Evolutionary conservation across 2,797 vertebrate species (phyloP).

Genomic region (Petrocephalus sullivani): DNA sequence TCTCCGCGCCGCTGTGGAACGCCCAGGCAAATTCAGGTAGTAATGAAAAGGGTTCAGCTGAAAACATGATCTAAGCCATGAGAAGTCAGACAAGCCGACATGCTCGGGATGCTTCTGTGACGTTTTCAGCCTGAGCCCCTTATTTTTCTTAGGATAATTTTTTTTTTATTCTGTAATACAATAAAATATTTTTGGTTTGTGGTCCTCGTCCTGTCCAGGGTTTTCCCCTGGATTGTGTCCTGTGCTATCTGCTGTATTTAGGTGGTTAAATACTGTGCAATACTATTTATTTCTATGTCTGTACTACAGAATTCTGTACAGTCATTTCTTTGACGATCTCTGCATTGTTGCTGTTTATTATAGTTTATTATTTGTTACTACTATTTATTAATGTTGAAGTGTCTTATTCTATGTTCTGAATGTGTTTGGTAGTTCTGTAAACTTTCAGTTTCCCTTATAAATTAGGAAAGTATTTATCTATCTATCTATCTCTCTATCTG

Average conservation of each 20-base stretch:
- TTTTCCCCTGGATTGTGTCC: background rate
- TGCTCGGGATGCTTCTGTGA: background rate
- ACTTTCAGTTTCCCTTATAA: background rate
- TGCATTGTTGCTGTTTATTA: background rate
- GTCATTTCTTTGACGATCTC: background rate
- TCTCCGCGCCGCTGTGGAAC: background rate
- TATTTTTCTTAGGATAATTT: background rate
- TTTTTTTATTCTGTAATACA: background rate
- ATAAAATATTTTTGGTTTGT: background rate
- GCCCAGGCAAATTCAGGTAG: background rate
- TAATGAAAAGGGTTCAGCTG: background rate
- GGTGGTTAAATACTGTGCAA: background rate
- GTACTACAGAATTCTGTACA: background rate
- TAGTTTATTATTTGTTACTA: background rate
- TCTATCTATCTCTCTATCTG: background rate
- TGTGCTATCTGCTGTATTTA: background rate
- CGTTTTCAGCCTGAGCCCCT: background rate
- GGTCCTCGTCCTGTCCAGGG: background rate
- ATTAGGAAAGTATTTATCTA: background rate
- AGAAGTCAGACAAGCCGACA: background rate
- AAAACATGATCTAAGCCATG: background rate
- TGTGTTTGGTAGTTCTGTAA: background rate
- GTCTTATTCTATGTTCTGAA: background rate
- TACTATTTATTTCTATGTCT: background rate
- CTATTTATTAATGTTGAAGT: background rate